Evolutionary conservation across 64 coral and sea anemone species (phyloP).

Genomic region (Orbicella faveolata): DNA sequence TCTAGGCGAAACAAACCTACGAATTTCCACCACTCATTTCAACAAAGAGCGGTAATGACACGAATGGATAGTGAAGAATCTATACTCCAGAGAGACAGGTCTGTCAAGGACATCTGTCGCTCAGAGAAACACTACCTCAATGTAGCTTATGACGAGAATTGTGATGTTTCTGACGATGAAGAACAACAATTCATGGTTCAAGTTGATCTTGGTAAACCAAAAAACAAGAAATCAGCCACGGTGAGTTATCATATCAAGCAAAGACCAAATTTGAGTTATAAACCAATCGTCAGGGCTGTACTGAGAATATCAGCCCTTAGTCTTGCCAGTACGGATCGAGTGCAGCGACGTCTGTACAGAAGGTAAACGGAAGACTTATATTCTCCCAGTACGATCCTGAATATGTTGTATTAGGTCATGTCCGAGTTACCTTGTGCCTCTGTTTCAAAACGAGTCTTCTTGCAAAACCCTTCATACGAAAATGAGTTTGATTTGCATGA

Average conservation of each 20-base stretch:
- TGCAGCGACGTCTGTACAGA: too few species aligned
- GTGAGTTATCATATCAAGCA: neutral
- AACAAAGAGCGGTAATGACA: slow-evolving; percentile 37
- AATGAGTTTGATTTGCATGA: too few species aligned
- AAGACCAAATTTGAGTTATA: too few species aligned
- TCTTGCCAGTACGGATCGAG: too few species aligned
- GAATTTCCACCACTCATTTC: slow-evolving; percentile 1
- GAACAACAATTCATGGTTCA: slow-evolving; percentile 55
- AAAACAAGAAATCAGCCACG: neutral
- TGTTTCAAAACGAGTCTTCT: too few species aligned
- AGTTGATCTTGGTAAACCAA: slow-evolving; percentile 38
- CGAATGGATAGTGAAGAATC: slow-evolving; percentile 6
- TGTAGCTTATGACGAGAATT: slow-evolving; percentile 41
- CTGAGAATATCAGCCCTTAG: neutral
- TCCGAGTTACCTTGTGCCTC: too few species aligned
- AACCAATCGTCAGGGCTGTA: neutral
- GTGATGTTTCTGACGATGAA: slow-evolving; percentile 46
- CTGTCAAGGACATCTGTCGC: slow-evolving; percentile 42
- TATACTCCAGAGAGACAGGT: slow-evolving; percentile 10
- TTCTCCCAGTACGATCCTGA: too few species aligned
- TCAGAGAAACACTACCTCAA: slow-evolving; percentile 62
- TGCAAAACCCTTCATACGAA: too few species aligned
- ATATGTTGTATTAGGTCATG: too few species aligned
- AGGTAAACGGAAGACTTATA: too few species aligned
- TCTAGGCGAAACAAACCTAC: neutral